A percentile compares a stretch with the other conserved stretches of the same genome.
phyloP scores from a whole-genome alignment of 2,797 vertebrate genomes.

The Gymnocypris eckloni region DNA sequence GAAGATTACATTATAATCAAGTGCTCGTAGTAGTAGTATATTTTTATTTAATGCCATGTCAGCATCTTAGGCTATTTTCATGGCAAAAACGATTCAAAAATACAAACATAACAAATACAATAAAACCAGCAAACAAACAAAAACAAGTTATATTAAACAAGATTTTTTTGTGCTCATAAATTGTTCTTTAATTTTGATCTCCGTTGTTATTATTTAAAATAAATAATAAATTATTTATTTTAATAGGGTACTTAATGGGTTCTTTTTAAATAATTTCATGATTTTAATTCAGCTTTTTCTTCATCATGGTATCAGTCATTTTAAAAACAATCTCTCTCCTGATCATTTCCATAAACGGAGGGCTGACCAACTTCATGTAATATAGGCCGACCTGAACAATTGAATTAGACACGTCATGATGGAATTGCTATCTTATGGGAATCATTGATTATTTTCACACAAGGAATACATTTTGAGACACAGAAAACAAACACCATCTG shows the following conservation, averaged over 20 bases:
- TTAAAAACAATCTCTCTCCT: neutral
- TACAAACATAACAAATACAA: no score
- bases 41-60: no score
- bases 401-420: conserved; percentile 31
- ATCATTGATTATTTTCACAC: conserved; percentile 13
- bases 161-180: neutral
- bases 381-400: conserved; percentile 11
- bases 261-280: neutral
- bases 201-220: no score
- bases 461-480: conserved; percentile 18
- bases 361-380: neutral
- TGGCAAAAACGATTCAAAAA: no score
- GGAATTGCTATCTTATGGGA: neutral
- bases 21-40: no score
- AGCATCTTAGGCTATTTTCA: no score
- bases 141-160: no score
- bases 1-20: no score
- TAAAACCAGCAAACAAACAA: no score
- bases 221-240: no score
- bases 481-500: conserved; percentile 63
- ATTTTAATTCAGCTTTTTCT: neutral
- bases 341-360: neutral
- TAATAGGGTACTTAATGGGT: no score
- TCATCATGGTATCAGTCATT: neutral
- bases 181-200: neutral